Base-by-base conservation (phyloP, 2,113 vertebrate species). In the Aramus guarauna region DNA sequence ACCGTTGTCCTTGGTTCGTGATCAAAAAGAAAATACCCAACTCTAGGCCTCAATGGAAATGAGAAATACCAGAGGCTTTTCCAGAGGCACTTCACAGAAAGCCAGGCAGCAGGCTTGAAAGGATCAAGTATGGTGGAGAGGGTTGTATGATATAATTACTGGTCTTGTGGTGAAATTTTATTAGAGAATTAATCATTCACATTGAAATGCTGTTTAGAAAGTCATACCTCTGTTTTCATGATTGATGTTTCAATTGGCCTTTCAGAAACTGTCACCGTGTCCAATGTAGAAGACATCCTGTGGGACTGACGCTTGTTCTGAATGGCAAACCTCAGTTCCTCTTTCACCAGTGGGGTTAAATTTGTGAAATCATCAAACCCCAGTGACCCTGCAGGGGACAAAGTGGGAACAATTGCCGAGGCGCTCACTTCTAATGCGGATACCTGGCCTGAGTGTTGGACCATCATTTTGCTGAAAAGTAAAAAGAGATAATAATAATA, bases 341-440 rank as follows among this genome's bases (percentile, higher is more conserved):
- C 99, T 93, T 99, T 99, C 90, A 99, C 99, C 79, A 99, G 87
- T 13, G 99, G 99, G 4, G 98, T 99, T 96, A 99, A 98, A 97
- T 98, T 98, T 94, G 99, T 98, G 97, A 99, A 99, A 98, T 99
- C 99, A 94, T 99, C 99, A 95, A 99, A 99, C 56, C 98, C 98
- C 94, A 99, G 98, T 36, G 99, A 98, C 41, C 98, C 98, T 9
- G 99, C 98, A 37, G 99, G 99, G 37, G 99, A 99, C 79, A 99
- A 98, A 97, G 99, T 99, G 72, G 99, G 99, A 30, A 99, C 99
- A 92, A 99, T 97, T 92, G 99, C 99, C 6, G 99, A 98, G 41
- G 99, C 99, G 90, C 99, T 99, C 98, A 99, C 98, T 97, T 99
- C 99, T 12, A 99, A 98, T 77, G 99, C 98, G 87, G 98, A 98